Conservation (phyloP, 2,888 invertebrate genomes). For the Ernsta delagoae region DNA sequence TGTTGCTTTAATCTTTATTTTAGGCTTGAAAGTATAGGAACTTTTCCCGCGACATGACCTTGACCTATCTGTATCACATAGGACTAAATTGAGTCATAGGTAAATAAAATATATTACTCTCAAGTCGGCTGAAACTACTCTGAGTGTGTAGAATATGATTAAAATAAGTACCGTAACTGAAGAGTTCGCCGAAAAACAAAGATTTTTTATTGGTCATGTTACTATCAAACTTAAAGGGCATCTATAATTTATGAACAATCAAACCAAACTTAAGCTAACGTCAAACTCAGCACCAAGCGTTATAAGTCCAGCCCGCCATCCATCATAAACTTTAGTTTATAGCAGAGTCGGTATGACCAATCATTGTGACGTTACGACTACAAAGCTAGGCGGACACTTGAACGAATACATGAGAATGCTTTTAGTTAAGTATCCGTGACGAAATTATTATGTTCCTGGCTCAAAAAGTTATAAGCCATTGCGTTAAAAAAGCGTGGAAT, state of each 20-base stretch:
- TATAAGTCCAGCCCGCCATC: neutral
- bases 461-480: neutral
- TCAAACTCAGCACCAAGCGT: neutral
- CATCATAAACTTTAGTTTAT: conserved; percentile 9
- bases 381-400: conserved; percentile 2
- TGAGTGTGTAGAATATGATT: no score
- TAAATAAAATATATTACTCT: no score
- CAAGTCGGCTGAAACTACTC: no score
- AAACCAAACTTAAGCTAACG: neutral
- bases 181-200: no score
- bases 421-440: neutral
- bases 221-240: neutral
- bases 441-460: neutral
- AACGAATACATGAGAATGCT: neutral
- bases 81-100: no score
- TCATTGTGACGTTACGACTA: neutral
- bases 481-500: neutral
- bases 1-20: no score
- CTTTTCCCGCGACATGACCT: no score
- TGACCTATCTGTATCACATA: no score
- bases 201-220: no score
- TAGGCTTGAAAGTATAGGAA: no score
- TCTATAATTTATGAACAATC: conserved; percentile 1
- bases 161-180: no score
- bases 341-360: neutral